phyloP scores from a whole-genome alignment of 1,140 invertebrate species.

The Hyphantria cunea region DNA sequence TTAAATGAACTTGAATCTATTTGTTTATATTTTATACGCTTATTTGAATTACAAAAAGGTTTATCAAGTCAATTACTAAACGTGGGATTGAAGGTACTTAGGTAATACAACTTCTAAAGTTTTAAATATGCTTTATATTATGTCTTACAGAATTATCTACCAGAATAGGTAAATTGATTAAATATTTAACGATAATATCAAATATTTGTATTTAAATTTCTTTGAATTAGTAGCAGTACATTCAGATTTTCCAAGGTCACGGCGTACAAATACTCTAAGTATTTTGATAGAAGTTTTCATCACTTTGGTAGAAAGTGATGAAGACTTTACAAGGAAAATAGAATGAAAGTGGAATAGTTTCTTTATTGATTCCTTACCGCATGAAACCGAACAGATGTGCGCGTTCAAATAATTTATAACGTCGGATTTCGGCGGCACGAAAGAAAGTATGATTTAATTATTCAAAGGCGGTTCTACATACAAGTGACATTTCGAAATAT shows the following conservation, averaged over 20 bases:
- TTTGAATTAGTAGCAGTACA: too few species aligned
- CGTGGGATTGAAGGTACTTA: too few species aligned
- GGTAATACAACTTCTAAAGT: too few species aligned
- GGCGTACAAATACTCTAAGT: background rate
- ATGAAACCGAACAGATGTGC: conserved; percentile 28
- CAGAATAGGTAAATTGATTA: too few species aligned
- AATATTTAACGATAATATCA: too few species aligned
- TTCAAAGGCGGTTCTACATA: conserved; percentile 15
- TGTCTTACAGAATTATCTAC: too few species aligned
- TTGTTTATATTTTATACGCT: too few species aligned
- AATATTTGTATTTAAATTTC: too few species aligned
- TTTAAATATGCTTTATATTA: too few species aligned
- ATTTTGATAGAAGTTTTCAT: conserved; percentile 5
- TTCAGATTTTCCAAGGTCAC: background rate
- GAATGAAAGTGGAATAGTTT: conserved; percentile 36
- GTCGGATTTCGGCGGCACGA: conserved; percentile 7
- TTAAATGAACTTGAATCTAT: too few species aligned
- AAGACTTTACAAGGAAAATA: conserved; percentile 29
- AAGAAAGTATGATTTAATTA: conserved; percentile 28
- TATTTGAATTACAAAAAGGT: too few species aligned
- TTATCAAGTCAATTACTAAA: too few species aligned
- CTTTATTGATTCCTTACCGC: conserved; percentile 37
- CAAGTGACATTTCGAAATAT: conserved; percentile 25
- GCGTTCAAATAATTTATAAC: conserved; percentile 20
- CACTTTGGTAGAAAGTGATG: conserved; percentile 29